Evolutionary conservation across 2,797 vertebrate species (phyloP).

Genomic region (Pseudochaenichthys georgianus): DNA sequence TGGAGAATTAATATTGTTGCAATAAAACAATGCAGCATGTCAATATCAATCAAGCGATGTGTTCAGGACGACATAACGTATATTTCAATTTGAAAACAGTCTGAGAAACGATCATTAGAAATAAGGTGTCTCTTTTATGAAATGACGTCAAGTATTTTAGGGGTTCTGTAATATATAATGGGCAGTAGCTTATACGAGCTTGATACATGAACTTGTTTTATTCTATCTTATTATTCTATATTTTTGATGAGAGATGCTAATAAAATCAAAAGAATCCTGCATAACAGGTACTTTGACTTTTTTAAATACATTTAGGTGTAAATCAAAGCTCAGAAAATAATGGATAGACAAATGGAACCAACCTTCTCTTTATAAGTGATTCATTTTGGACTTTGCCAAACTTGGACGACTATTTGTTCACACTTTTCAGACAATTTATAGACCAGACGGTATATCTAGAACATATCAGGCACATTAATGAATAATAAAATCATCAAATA

Average conservation of each 20-base stretch:
- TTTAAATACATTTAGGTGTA: too few relatives aligned
- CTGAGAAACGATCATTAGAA: background rate
- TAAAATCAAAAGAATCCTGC: background rate
- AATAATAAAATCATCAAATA: background rate
- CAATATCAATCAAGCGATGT: slow-evolving; percentile 22
- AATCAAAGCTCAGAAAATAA: too few relatives aligned
- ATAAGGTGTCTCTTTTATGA: background rate
- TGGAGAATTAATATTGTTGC: slow-evolving; percentile 37
- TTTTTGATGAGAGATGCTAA: too few relatives aligned
- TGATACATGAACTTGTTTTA: slow-evolving; percentile 19
- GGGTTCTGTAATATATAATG: slow-evolving; percentile 15
- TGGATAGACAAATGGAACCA: too few relatives aligned
- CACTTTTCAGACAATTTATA: too few relatives aligned
- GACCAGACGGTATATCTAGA: too few relatives aligned
- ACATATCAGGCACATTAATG: too few relatives aligned
- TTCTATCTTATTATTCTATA: too few relatives aligned
- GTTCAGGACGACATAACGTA: slow-evolving; percentile 17
- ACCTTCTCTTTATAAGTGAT: too few relatives aligned
- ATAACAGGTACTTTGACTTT: background rate
- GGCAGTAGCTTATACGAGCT: slow-evolving; percentile 17
- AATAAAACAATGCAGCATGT: slow-evolving; percentile 12
- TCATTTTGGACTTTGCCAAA: too few relatives aligned
- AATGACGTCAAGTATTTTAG: slow-evolving; percentile 6
- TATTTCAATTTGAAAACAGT: slow-evolving; percentile 9
- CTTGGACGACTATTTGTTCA: too few relatives aligned